Conservation (phyloP, 2,888 invertebrate species). For the Spicauda simplicius region DNA sequence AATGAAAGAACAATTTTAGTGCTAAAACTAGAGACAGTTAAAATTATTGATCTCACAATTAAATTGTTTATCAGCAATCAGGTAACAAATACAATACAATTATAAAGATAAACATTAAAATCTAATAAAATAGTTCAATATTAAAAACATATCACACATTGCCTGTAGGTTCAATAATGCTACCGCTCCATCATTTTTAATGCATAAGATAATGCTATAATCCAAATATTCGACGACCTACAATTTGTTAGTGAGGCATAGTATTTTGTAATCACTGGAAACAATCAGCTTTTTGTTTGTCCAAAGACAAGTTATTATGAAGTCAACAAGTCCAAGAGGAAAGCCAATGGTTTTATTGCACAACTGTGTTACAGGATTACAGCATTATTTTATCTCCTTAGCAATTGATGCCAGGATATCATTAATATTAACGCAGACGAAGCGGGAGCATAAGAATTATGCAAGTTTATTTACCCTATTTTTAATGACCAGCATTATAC, state of each 20-base stretch:
- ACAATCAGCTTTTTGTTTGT: neutral
- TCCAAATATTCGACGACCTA: neutral
- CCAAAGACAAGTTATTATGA: no score
- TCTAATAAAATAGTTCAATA: constrained; percentile 38
- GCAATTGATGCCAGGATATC: neutral
- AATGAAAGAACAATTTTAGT: constrained; percentile 52
- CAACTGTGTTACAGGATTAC: neutral
- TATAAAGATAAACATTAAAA: constrained; percentile 38
- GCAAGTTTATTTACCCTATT: constrained; percentile 36
- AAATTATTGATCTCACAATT: constrained; percentile 51
- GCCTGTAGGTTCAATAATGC: constrained; percentile 38
- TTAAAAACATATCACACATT: constrained; percentile 40
- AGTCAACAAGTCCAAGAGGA: neutral
- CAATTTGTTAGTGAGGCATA: no score
- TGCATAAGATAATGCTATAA: neutral
- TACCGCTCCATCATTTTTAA: neutral
- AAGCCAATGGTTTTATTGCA: neutral
- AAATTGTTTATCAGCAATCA: constrained; percentile 58
- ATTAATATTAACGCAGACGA: neutral
- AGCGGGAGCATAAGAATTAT: constrained; percentile 20
- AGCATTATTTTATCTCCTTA: neutral
- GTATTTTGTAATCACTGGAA: no score
- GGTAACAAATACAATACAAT: constrained; percentile 49
- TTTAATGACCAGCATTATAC: constrained; percentile 55
- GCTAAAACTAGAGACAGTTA: constrained; percentile 47